Percentiles rank a stretch among this genome's conserved stretches.
Conservation (phyloP, 2,113 vertebrate genomes). For the Sylvilagus bachmani region DNA sequence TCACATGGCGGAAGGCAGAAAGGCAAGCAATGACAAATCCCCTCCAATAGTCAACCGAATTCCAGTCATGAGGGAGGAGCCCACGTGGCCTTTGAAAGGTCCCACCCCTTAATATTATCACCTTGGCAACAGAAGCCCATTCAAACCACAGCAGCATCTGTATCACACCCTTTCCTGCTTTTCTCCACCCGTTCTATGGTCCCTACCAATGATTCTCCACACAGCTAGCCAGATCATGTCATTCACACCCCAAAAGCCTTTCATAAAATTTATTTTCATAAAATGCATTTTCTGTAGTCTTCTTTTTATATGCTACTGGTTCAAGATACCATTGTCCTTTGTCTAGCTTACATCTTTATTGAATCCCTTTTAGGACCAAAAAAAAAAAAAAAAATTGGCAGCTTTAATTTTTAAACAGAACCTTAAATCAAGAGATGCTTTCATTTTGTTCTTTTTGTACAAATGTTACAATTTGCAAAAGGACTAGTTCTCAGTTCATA, state of each 20-base stretch:
- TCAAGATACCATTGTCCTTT: background rate
- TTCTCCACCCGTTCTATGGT: background rate
- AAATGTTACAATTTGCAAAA: constrained; percentile 56
- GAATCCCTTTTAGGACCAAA: constrained; percentile 33
- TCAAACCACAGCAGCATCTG: background rate
- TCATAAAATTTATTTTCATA: background rate
- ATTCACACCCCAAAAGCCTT: background rate
- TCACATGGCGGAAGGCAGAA: background rate
- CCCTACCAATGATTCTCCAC: background rate
- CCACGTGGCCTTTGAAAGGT: background rate
- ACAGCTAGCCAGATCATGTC: background rate
- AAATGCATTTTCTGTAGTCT: background rate
- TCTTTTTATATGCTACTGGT: background rate
- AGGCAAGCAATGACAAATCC: background rate
- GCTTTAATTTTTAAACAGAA: constrained; percentile 36
- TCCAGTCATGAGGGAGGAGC: background rate
- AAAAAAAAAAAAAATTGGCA: constrained; percentile 25
- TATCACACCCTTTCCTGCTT: background rate
- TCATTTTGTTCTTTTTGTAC: constrained; percentile 27
- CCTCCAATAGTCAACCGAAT: background rate
- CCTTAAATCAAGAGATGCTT: constrained; percentile 45
- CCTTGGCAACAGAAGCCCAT: background rate
- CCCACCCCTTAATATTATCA: background rate
- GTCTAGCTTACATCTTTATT: constrained; percentile 20
- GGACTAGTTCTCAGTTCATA: constrained; percentile 3